Evolutionary conservation across 1,140 invertebrate genomes (phyloP), one percentile per base, ranked within the genome.

Genomic region (Lepidurus packardi): DNA sequence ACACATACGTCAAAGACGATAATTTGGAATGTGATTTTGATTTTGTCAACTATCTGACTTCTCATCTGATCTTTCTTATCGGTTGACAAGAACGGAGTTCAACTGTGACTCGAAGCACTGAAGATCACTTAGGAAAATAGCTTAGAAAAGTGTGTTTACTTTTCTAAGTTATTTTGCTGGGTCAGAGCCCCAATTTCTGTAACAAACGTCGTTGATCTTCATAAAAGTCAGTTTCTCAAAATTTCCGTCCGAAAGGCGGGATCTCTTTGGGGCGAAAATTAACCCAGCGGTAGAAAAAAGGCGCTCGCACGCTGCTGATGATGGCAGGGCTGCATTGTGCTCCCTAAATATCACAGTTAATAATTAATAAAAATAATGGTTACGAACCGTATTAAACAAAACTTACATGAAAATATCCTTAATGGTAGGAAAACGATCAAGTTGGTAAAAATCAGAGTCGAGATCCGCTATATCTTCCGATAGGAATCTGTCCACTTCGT

Each of bases 141-240:
- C 16, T 3, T 47, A 47, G 45, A 11, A 47, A 47, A 47, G 45
- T 47, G 45, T 47, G 9, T 47, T 47, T 16, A 47, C 45, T 47
- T 47, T 47, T 11, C 45, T 47, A 47, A 47, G 45, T 47, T 47
- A 47, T 47, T 47, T 47, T 47, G 16, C 45, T 47, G 80, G 78
- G 13, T 78, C 78, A 43, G 80, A 42, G 74, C 84, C 79, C 21
- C 74, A 75, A 16, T 75, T 75, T 34, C 34, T 4, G 8, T 16
- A 75, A 16, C 34, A 75, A 34, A 75, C 25, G 16, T 43, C 74
- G 25, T 75, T 75, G 34, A 42, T 34, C 43, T 75, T 75, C 73
- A 74, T 25, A 41, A 75, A 75, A 8, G 43, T 16, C 13, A 75
- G 34, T 41, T 75, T 75, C 13, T 75, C 74, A 34, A 75, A 75